These are phyloP conservation scores for Agapetus fuscipes DNA, from an alignment of 2,888 invertebrate genomes.

Conservation along the genomic window DNA sequence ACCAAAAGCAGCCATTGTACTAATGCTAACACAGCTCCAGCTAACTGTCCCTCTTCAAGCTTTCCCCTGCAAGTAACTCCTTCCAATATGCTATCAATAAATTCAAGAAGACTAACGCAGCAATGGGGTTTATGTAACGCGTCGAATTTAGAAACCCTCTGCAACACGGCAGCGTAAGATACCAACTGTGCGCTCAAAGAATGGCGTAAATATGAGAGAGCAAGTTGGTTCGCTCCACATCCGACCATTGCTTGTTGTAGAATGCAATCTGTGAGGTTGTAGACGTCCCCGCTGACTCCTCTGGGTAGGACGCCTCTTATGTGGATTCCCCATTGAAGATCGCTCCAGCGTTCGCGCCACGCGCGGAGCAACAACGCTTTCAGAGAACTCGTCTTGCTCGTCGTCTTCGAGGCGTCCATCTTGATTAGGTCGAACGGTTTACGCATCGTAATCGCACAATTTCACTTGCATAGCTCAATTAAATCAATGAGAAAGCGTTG, in stretches of 20 bases:
- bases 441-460: constrained; percentile 19
- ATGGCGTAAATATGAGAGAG: constrained; percentile 87
- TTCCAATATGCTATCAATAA: constrained; percentile 62
- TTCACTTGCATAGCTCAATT: too few relatives aligned
- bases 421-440: constrained; percentile 22
- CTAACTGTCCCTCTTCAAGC: constrained; percentile 79
- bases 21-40: constrained; percentile 71
- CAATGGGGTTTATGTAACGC: constrained; percentile 83
- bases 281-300: constrained; percentile 90
- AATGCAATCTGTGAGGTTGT: constrained; percentile 86
- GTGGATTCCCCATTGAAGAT: constrained; percentile 92
- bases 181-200: constrained; percentile 84
- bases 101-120: constrained; percentile 74
- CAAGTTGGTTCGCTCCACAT: constrained; percentile 82
- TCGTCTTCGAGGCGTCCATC: constrained; percentile 70
- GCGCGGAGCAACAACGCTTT: constrained; percentile 75
- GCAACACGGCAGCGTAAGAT: constrained; percentile 82
- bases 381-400: constrained; percentile 72
- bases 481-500: too few relatives aligned
- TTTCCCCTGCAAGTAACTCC: constrained; percentile 64
- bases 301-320: constrained; percentile 85
- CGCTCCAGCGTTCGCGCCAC: constrained; percentile 94
- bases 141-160: constrained; percentile 81
- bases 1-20: constrained; percentile 76
- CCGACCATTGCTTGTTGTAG: constrained; percentile 91